These are phyloP conservation scores for Diplodus puntazzo DNA, from an alignment of 2,797 vertebrate genomes.

Conservation along the genomic window DNA sequence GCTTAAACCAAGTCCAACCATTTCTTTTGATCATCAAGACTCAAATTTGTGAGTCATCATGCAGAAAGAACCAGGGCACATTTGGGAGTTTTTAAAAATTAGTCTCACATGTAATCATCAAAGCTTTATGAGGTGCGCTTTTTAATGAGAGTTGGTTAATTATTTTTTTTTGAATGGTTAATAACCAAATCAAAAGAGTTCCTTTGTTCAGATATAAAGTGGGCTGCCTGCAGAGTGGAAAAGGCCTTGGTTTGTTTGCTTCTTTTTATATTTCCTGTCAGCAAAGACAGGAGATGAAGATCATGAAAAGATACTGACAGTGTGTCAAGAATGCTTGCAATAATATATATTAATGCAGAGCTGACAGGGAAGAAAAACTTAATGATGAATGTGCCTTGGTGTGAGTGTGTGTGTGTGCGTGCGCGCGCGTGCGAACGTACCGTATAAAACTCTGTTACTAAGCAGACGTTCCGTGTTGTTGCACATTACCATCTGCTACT, in stretches of 20 bases:
- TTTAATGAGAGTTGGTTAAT: slow-evolving; percentile 12
- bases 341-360: slow-evolving; percentile 24
- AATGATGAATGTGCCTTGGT: slow-evolving; percentile 2
- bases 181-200: slow-evolving; percentile 22
- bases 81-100: not conserved
- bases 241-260: not conserved
- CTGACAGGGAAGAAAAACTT: slow-evolving; percentile 14
- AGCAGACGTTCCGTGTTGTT: slow-evolving; percentile 72
- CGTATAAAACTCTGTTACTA: slow-evolving; percentile 75
- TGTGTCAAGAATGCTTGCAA: slow-evolving; percentile 28
- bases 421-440: not conserved
- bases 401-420: slow-evolving; percentile 20
- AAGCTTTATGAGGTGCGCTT: slow-evolving; percentile 18
- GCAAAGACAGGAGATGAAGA: slow-evolving; percentile 26
- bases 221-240: slow-evolving; percentile 4
- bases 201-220: not conserved
- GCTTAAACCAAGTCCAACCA: slow-evolving; percentile 25
- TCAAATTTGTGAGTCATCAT: slow-evolving; percentile 13
- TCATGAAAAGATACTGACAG: slow-evolving; percentile 21
- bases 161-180: slow-evolving; percentile 20
- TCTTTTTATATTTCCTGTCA: slow-evolving; percentile 17
- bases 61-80: not conserved
- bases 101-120: slow-evolving; percentile 22
- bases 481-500: slow-evolving; percentile 80
- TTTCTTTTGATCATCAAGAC: slow-evolving; percentile 22